Conservation (phyloP, 2,888 invertebrate species). For the Conchocele bisecta region DNA sequence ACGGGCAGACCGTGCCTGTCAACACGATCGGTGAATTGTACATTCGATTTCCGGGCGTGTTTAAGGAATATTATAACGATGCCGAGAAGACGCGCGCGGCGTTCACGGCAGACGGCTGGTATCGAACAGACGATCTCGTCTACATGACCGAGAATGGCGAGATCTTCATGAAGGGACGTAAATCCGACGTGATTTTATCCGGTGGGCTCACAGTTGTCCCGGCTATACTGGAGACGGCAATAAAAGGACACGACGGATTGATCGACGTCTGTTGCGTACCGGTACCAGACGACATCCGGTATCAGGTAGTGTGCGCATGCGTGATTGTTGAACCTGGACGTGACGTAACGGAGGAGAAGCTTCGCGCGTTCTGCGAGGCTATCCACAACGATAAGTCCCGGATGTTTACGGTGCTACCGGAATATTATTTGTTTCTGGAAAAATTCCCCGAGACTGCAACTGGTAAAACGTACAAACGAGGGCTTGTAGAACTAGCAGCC, state of each 20-base stretch:
- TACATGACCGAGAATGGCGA: constrained; percentile 7
- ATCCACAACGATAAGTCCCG: neutral
- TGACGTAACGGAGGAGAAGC: constrained; percentile 2
- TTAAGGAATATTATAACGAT: constrained; percentile 14
- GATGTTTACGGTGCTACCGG: constrained; percentile 1
- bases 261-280: neutral
- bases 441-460: neutral
- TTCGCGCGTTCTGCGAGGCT: constrained; percentile 1
- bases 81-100: neutral
- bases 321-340: neutral
- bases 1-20: neutral
- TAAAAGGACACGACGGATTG: constrained; percentile 4
- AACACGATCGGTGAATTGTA: constrained; percentile 9
- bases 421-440: neutral
- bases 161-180: constrained; percentile 24
- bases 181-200: constrained; percentile 26
- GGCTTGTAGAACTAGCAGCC: neutral
- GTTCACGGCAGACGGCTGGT: constrained; percentile 28
- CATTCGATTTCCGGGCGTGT: neutral
- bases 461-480: neutral
- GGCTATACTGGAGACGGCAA: constrained; percentile 17
- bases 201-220: constrained; percentile 27
- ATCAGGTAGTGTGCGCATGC: constrained; percentile 12
- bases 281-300: neutral
- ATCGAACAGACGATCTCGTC: constrained; percentile 32